These are phyloP conservation scores for Lepidurus packardi DNA, from an alignment of 1,140 invertebrate species.

Conservation along the genomic window DNA sequence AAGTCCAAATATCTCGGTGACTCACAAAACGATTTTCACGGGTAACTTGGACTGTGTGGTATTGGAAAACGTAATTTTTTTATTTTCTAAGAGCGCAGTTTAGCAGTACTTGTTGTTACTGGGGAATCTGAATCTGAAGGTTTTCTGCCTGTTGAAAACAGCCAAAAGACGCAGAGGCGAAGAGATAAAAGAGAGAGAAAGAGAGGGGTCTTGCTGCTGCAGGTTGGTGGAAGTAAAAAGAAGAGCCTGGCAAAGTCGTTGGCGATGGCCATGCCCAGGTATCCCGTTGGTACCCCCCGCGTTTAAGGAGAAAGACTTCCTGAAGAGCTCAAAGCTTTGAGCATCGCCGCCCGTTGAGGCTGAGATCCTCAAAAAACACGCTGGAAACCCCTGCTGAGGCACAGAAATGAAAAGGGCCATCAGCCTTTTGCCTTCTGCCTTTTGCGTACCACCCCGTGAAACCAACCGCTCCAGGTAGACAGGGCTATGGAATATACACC, in stretches of 20 bases:
- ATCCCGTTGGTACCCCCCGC: constrained; percentile 20
- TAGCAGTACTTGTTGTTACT: not conserved
- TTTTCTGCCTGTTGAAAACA: not conserved
- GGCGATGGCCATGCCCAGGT: constrained; percentile 2
- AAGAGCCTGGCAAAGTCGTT: not conserved
- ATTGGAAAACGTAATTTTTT: no score
- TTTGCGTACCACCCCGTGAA: constrained; percentile 16
- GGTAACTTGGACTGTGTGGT: no score
- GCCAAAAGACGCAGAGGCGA: not conserved
- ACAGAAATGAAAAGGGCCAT: constrained; percentile 19
- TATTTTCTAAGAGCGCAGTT: not conserved
- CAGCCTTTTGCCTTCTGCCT: constrained; percentile 17
- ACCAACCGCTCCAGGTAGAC: constrained; percentile 11
- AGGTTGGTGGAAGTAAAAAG: not conserved
- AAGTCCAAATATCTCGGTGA: not conserved
- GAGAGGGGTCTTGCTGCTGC: not conserved
- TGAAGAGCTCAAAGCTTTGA: constrained; percentile 19
- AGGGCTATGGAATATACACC: not conserved
- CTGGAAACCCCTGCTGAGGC: constrained; percentile 9
- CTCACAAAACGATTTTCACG: not conserved
- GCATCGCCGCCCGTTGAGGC: constrained; percentile 16
- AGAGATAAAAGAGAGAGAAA: not conserved
- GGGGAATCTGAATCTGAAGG: not conserved
- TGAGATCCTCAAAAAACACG: constrained; percentile 15
- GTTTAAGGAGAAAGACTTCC: constrained; percentile 21